Conservation (phyloP, 2,797 vertebrate genomes). For the Botia kubotai region DNA sequence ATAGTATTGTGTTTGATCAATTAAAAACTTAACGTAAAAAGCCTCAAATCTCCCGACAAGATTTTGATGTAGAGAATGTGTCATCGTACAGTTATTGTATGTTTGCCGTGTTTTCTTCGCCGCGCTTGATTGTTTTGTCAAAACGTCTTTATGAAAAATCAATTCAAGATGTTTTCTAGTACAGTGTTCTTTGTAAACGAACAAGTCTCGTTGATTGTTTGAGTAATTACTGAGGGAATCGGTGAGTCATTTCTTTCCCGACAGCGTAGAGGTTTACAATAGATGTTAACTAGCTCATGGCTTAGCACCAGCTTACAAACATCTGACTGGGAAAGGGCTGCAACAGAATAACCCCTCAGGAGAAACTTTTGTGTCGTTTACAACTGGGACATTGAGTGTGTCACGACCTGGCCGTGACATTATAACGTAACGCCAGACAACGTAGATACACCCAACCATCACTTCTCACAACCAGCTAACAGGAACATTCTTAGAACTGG, state of each 20-base stretch:
- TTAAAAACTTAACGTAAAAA: neutral
- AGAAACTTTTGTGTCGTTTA: slow-evolving; percentile 41
- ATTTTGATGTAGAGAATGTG: neutral
- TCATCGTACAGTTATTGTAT: neutral
- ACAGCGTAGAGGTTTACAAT: slow-evolving; percentile 47
- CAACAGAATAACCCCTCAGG: slow-evolving; percentile 39
- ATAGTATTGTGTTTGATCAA: neutral
- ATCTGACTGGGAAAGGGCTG: slow-evolving; percentile 47
- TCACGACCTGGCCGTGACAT: slow-evolving; percentile 44
- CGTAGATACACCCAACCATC: slow-evolving; percentile 29
- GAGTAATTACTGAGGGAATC: slow-evolving; percentile 52
- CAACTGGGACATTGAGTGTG: slow-evolving; percentile 39
- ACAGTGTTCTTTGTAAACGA: slow-evolving; percentile 28
- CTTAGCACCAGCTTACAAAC: slow-evolving; percentile 43
- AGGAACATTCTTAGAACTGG: no score
- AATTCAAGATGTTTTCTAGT: slow-evolving; percentile 47
- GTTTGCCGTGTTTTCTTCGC: neutral
- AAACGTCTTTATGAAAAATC: slow-evolving; percentile 35
- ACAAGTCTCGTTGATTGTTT: slow-evolving; percentile 53
- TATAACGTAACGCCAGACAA: slow-evolving; percentile 21
- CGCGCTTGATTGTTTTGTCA: slow-evolving; percentile 23
- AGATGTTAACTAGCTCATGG: slow-evolving; percentile 49
- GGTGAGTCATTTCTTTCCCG: slow-evolving; percentile 59
- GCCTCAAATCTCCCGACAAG: neutral
- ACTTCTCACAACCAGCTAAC: neutral